phyloP scores from a whole-genome alignment of 1,140 invertebrate species.

The Drosophila obscura region DNA sequence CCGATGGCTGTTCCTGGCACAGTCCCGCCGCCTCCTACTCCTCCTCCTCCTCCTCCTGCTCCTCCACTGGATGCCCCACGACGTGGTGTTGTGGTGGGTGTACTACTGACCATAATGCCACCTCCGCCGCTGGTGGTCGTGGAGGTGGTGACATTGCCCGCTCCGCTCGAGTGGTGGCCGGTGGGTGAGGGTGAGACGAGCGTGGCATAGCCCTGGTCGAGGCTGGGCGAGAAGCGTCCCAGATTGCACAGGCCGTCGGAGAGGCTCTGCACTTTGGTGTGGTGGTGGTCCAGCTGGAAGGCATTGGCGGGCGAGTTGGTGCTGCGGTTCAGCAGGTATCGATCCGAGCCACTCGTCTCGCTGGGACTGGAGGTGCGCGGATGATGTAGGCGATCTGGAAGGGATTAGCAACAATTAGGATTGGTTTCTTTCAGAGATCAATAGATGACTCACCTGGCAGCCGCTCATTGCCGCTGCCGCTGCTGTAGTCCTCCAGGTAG shows the following conservation, averaged over 20 bases:
- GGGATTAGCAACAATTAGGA: not conserved
- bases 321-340: constrained; percentile 78
- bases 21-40: constrained; percentile 7
- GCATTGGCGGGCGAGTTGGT: constrained; percentile 75
- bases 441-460: constrained; percentile 62
- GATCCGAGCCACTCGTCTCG: constrained; percentile 83
- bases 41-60: constrained; percentile 23
- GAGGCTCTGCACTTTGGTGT: constrained; percentile 78
- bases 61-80: constrained; percentile 42
- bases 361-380: constrained; percentile 80
- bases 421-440: not conserved
- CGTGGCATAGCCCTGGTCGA: constrained; percentile 91
- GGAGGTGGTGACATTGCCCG: constrained; percentile 55
- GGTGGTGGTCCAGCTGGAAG: constrained; percentile 73
- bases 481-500: constrained; percentile 80
- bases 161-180: constrained; percentile 65
- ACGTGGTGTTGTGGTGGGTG: constrained; percentile 63
- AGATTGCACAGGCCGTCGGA: constrained; percentile 81
- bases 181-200: constrained; percentile 86
- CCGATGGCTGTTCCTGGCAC: constrained; percentile 49
- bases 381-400: constrained; percentile 65
- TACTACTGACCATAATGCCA: constrained; percentile 69
- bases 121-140: constrained; percentile 55
- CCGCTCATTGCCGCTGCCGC: constrained; percentile 72
- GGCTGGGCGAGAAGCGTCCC: constrained; percentile 85